Percentiles rank a stretch among this genome's conserved stretches.
These are phyloP conservation scores for Clupea harengus DNA, from an alignment of 2,113 vertebrate species.

Conservation along the genomic window DNA sequence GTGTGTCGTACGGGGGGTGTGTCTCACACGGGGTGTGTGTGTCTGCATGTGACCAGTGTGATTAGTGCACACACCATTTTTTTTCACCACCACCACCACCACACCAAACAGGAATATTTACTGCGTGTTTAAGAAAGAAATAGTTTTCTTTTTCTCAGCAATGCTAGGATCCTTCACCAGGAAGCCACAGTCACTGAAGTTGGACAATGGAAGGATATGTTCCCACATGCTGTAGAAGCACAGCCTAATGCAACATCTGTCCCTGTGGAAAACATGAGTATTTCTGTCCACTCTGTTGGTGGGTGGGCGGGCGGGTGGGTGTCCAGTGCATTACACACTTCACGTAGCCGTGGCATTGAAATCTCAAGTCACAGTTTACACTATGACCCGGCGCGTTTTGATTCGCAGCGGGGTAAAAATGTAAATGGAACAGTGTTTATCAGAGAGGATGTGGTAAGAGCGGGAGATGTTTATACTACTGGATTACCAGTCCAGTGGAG, in stretches of 20 bases:
- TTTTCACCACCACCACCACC: no score
- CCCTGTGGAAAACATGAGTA: not conserved
- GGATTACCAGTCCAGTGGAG: not conserved
- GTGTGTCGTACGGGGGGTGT: no score
- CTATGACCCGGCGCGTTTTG: not conserved
- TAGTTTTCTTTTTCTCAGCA: conserved; percentile 14
- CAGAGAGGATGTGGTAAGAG: not conserved
- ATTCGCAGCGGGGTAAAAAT: not conserved
- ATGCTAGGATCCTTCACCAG: conserved; percentile 24
- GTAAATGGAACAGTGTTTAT: conserved; percentile 10
- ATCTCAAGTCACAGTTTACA: conserved; percentile 2
- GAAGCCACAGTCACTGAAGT: conserved; percentile 22
- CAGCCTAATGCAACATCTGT: not conserved
- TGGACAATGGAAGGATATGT: conserved; percentile 30
- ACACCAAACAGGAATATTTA: conserved; percentile 1
- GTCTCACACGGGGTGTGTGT: not conserved
- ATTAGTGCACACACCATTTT: no score
- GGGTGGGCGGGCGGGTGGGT: not conserved
- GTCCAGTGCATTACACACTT: not conserved
- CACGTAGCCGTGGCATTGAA: not conserved
- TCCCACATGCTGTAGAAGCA: not conserved
- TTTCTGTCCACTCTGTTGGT: not conserved
- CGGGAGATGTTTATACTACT: not conserved
- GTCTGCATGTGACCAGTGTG: not conserved
- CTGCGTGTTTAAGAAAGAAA: not conserved